Conservation (phyloP, 2,888 invertebrate genomes). For the Drosophila monieri region DNA sequence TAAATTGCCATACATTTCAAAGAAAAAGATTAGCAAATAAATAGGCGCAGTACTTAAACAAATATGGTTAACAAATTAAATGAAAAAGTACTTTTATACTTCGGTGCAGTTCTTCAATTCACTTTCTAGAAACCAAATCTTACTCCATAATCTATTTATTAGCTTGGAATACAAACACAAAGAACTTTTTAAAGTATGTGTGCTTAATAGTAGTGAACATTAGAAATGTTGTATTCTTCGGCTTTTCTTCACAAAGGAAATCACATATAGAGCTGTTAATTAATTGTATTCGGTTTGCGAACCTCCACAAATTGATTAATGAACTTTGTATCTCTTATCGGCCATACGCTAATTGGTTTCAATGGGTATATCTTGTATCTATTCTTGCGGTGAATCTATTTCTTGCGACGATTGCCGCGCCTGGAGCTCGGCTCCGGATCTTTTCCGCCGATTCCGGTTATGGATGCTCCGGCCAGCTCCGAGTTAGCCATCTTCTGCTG, state of each 20-base stretch:
- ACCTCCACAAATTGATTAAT: slow-evolving; percentile 17
- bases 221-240: slow-evolving; percentile 35
- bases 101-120: neutral
- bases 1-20: neutral
- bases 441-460: slow-evolving; percentile 79
- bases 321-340: slow-evolving; percentile 36
- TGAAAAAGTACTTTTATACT: neutral
- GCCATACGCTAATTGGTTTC: slow-evolving; percentile 14
- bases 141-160: slow-evolving; percentile 21
- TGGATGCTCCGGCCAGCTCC: slow-evolving; percentile 81
- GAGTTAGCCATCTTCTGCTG: slow-evolving; percentile 85
- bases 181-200: neutral
- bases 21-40: neutral
- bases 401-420: slow-evolving; percentile 78
- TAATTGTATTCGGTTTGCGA: slow-evolving; percentile 12
- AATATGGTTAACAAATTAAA: neutral
- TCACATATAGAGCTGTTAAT: slow-evolving; percentile 62
- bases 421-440: slow-evolving; percentile 55
- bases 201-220: slow-evolving; percentile 24
- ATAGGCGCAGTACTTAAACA: neutral
- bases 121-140: neutral
- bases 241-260: slow-evolving; percentile 59
- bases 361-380: slow-evolving; percentile 1
- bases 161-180: slow-evolving; percentile 20
- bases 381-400: slow-evolving; percentile 52